Conservation (phyloP, 2,888 invertebrate species). For the Acronicta leporina region DNA sequence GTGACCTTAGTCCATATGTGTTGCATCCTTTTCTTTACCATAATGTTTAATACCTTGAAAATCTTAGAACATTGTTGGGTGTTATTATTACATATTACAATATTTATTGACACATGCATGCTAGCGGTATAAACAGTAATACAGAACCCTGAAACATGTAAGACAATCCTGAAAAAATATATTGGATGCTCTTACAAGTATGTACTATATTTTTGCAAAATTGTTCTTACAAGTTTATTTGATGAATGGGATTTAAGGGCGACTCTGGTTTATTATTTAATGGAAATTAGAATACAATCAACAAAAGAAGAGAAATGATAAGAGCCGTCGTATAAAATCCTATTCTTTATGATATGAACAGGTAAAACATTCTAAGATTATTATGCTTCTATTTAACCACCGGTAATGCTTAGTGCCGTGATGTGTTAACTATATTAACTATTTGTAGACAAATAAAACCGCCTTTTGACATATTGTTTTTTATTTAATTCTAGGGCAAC, state of each 20-base stretch:
- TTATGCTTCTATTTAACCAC: too few species aligned
- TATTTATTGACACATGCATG: conserved; percentile 70
- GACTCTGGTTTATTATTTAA: background rate
- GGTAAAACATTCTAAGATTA: too few species aligned
- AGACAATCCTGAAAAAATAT: conserved; percentile 36
- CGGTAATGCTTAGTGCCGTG: too few species aligned
- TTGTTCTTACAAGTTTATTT: conserved; percentile 33
- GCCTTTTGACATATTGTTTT: too few species aligned
- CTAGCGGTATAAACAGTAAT: conserved; percentile 51
- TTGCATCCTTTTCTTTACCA: conserved; percentile 90
- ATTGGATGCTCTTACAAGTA: too few species aligned
- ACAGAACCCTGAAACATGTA: conserved; percentile 18
- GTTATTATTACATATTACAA: conserved; percentile 74
- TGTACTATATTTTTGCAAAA: conserved; percentile 29
- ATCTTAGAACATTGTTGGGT: conserved; percentile 82
- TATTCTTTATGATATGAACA: background rate
- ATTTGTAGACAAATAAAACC: too few species aligned
- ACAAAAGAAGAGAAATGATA: background rate
- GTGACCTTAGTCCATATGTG: conserved; percentile 81
- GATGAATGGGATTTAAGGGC: conserved; percentile 20
- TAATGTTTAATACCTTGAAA: conserved; percentile 86
- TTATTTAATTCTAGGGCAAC: too few species aligned
- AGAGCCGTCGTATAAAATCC: background rate
- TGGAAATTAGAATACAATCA: background rate
- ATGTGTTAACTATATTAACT: too few species aligned